These are phyloP conservation scores for Meteorus colon DNA, from an alignment of 2,888 invertebrate genomes.

Conservation along the genomic window DNA sequence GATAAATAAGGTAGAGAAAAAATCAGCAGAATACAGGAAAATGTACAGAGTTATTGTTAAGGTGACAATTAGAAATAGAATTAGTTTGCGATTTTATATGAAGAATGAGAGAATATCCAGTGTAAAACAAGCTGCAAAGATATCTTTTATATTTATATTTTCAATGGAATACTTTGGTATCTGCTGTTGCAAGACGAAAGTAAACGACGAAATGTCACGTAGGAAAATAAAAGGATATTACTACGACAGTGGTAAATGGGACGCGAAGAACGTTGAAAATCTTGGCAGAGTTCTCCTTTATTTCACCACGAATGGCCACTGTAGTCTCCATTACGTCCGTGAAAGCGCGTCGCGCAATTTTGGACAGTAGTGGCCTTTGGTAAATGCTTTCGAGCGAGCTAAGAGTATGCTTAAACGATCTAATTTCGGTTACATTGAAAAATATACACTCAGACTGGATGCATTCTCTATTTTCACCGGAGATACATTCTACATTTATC, in stretches of 20 bases:
- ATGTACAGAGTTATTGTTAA: too few relatives aligned
- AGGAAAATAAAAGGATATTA: slow-evolving; percentile 22
- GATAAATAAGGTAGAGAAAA: neutral
- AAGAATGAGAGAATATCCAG: too few relatives aligned
- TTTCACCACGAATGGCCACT: slow-evolving; percentile 41
- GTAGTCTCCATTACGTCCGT: slow-evolving; percentile 52
- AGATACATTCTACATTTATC: neutral
- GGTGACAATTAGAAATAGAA: too few relatives aligned
- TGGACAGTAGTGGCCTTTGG: slow-evolving; percentile 36
- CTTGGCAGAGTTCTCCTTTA: slow-evolving; percentile 47
- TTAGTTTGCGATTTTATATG: too few relatives aligned
- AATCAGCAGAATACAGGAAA: too few relatives aligned
- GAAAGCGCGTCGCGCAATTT: slow-evolving; percentile 53
- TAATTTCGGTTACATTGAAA: slow-evolving; percentile 50
- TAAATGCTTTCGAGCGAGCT: slow-evolving; percentile 42
- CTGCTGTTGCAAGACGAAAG: slow-evolving; percentile 4
- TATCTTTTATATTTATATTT: neutral
- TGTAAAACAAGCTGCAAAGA: too few relatives aligned
- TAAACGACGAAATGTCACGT: slow-evolving; percentile 5
- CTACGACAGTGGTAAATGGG: slow-evolving; percentile 51
- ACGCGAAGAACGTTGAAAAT: slow-evolving; percentile 54
- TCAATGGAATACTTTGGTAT: slow-evolving; percentile 20
- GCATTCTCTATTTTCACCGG: neutral
- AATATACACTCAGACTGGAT: neutral
- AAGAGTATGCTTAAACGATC: slow-evolving; percentile 48